A percentile compares a stretch with the other conserved stretches of the same genome.
These are phyloP conservation scores for Microctenopoma lineatum DNA, from an alignment of 2,797 vertebrate species.

Conservation along the genomic window DNA sequence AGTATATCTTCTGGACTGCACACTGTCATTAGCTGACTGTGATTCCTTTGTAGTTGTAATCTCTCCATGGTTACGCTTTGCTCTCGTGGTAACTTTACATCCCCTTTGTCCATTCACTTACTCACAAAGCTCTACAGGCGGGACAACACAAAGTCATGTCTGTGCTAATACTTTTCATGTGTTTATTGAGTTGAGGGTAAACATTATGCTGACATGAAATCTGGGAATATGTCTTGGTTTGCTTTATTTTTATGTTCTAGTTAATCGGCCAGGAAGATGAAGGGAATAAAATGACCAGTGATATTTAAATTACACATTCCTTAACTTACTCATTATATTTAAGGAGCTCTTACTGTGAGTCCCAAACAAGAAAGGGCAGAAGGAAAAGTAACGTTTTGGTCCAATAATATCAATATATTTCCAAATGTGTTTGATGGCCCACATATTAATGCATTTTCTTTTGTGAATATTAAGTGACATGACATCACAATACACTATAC, in stretches of 20 bases:
- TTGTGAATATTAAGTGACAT: too few species aligned
- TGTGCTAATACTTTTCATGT: background rate
- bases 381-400: background rate
- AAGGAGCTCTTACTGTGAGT: background rate
- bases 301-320: constrained; percentile 43
- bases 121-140: constrained; percentile 13
- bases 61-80: constrained; percentile 54
- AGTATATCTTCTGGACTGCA: constrained; percentile 56
- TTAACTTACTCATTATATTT: constrained; percentile 8
- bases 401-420: background rate
- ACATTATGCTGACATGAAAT: constrained; percentile 14
- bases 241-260: constrained; percentile 1
- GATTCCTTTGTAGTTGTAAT: constrained; percentile 55
- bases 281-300: constrained; percentile 47
- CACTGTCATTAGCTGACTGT: constrained; percentile 49
- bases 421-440: background rate
- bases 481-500: too few species aligned
- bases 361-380: background rate
- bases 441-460: too few species aligned
- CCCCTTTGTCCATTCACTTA: constrained; percentile 49
- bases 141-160: constrained; percentile 30
- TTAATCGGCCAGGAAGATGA: constrained; percentile 32
- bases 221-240: constrained; percentile 9
- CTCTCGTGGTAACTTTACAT: constrained; percentile 41
- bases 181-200: background rate